Percentiles rank a stretch among this genome's conserved stretches.
phyloP scores from a whole-genome alignment of 2,888 invertebrate genomes.

The Papilio protenor region DNA sequence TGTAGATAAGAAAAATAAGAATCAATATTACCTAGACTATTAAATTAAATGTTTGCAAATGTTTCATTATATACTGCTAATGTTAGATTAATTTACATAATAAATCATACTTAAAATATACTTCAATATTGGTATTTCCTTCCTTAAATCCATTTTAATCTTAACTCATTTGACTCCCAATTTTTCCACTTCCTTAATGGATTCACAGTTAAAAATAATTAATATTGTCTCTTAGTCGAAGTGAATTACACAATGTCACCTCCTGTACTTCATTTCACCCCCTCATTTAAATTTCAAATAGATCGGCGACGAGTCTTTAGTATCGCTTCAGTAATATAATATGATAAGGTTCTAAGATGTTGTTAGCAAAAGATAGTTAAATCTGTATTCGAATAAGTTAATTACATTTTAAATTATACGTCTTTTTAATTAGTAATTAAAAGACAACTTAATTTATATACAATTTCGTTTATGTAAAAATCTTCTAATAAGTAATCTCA shows the following conservation, averaged over 20 bases:
- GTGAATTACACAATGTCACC: slow-evolving; percentile 13
- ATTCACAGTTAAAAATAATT: too few relatives aligned
- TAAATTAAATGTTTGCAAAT: background rate
- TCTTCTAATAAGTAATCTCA: too few relatives aligned
- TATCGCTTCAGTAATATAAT: slow-evolving; percentile 4
- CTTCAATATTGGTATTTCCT: background rate
- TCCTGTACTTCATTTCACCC: background rate
- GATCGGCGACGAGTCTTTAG: slow-evolving; percentile 34
- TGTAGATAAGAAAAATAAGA: background rate
- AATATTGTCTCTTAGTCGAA: background rate
- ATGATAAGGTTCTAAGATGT: slow-evolving; percentile 11
- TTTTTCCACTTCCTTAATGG: background rate
- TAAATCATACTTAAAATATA: background rate
- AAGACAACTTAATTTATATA: too few relatives aligned
- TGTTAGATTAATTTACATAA: background rate
- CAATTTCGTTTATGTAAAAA: too few relatives aligned
- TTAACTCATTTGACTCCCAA: too few relatives aligned
- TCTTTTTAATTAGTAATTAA: background rate
- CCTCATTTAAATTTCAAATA: slow-evolving; percentile 42
- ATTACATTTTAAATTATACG: background rate
- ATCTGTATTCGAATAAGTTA: background rate
- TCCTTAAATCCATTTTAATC: background rate
- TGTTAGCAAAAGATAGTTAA: background rate
- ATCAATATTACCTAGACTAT: too few relatives aligned
- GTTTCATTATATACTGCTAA: background rate